Base-by-base conservation (phyloP, 2,888 invertebrate genomes). In the Agrochola lota region DNA sequence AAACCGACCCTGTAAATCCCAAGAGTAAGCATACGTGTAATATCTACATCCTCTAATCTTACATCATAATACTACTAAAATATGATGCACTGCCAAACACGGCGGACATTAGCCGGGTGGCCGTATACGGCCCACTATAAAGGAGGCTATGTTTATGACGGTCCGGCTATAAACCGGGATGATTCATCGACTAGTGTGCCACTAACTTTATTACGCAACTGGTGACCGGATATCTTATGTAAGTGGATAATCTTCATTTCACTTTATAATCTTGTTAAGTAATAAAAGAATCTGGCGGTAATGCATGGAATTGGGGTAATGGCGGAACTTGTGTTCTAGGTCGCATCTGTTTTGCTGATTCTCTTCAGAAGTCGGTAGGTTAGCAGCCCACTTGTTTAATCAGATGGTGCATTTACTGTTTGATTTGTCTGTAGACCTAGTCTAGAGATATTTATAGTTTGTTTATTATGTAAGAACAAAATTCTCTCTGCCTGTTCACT, bases 181-280 rank as follows among this genome's bases (percentile, higher is more conserved):
- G 87, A 87, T 87, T 87, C 87, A 87, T 86, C 67, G 88, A 85
- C 85, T 81, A 71, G 74, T 81, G 78, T 80, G 69, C 83, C 72
- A 77, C 80, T 80, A 85, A 83, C 78, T 88, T 86, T 85, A 88
- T 87, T 86, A 78, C 77, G 63, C 64, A 86, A 87, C 81, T 69
- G 79, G 70, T 86, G 74, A 87, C 88, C 88, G 87, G 85, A 83
- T 74, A 73, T 83, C 74, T 86, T 80, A 74, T 68, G 71, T 88
- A 83, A 88, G 78, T 83, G 74, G 85, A 72, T 85, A 85, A 86
- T 87, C 74, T 79, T 80, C 85, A 87, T 88, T 88, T 86, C 62
- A 85, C 80, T 85, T 83, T 85, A 81, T 86, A 88, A 85, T 85
- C 76, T 83, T 79, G 77, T 79, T 77, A 62, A 66, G 67, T 68